Percentiles rank a stretch among this genome's conserved stretches.
Evolutionary conservation across 2,113 vertebrate species (phyloP).

Genomic region (Gnathonemus longibarbis): DNA sequence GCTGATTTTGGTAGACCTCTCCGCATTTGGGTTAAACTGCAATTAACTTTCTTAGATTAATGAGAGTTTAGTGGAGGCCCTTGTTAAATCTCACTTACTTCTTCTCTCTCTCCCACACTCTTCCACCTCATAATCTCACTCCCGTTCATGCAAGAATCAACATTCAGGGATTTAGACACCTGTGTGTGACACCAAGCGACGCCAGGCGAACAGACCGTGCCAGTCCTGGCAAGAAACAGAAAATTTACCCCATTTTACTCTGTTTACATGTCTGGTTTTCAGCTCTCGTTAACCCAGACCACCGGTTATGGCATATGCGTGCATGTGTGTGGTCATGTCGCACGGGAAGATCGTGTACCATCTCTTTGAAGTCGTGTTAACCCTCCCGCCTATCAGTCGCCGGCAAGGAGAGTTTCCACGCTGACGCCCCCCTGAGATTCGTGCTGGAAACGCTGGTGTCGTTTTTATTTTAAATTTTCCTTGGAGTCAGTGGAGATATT

Average conservation of each 20-base stretch:
- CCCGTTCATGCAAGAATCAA: not conserved
- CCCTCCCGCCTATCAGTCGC: conserved; percentile 8
- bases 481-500: conserved; percentile 22
- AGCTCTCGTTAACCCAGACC: not conserved
- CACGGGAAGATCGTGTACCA: not conserved
- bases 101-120: conserved; percentile 7
- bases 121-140: not conserved
- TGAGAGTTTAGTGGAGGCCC: not conserved
- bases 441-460: not conserved
- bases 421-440: not conserved
- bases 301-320: not conserved
- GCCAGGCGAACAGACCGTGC: not conserved
- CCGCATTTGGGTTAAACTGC: not conserved
- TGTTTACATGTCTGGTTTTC: not conserved
- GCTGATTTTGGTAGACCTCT: not conserved
- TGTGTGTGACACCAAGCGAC: not conserved
- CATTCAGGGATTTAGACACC: not conserved
- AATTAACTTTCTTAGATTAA: not conserved
- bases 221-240: not conserved
- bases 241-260: not conserved
- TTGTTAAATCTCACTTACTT: not conserved
- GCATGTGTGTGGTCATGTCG: not conserved
- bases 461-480: conserved; percentile 2
- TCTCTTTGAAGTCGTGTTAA: conserved; percentile 11
- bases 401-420: not conserved